phyloP scores from a whole-genome alignment of 2,113 vertebrate genomes.

The Isichthys henryi region DNA sequence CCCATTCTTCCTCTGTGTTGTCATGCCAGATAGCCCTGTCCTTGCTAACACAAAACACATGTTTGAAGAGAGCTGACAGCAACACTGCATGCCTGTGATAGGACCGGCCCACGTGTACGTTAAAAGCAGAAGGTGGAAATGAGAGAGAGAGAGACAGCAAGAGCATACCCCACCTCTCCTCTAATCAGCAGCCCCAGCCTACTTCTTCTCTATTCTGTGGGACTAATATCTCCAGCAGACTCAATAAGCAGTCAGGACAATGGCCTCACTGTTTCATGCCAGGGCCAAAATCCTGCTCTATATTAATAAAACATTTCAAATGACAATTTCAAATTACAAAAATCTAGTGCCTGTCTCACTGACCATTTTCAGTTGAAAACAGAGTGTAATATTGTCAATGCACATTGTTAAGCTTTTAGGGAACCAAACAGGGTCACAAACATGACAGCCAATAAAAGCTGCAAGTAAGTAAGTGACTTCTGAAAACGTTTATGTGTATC shows the following conservation, averaged over 20 bases:
- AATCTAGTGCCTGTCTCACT: constrained; percentile 35
- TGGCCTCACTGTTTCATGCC: constrained; percentile 57
- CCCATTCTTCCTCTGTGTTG: constrained; percentile 29
- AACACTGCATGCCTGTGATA: constrained; percentile 40
- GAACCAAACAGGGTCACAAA: constrained; percentile 47
- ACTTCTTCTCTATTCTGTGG: constrained; percentile 52
- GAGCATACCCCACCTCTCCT: constrained; percentile 32
- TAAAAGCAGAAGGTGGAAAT: constrained; percentile 37
- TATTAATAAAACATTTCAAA: constrained; percentile 64
- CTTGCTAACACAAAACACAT: constrained; percentile 67
- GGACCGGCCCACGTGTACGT: constrained; percentile 52
- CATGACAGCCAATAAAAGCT: constrained; percentile 51
- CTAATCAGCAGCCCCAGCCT: constrained; percentile 42
- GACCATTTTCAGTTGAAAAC: constrained; percentile 40
- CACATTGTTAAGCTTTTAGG: constrained; percentile 55
- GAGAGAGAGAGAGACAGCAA: constrained; percentile 12
- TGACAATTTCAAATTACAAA: constrained; percentile 48
- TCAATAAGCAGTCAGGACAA: constrained; percentile 57
- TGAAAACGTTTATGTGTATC: constrained; percentile 59
- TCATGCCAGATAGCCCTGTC: constrained; percentile 65
- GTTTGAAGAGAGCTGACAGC: constrained; percentile 50
- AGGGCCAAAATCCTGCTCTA: constrained; percentile 49
- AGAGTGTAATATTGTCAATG: constrained; percentile 47
- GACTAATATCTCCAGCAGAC: constrained; percentile 59
- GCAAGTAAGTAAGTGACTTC: constrained; percentile 60